Evolutionary conservation across 2,113 vertebrate species (phyloP).

Genomic region (Cebus imitator): DNA sequence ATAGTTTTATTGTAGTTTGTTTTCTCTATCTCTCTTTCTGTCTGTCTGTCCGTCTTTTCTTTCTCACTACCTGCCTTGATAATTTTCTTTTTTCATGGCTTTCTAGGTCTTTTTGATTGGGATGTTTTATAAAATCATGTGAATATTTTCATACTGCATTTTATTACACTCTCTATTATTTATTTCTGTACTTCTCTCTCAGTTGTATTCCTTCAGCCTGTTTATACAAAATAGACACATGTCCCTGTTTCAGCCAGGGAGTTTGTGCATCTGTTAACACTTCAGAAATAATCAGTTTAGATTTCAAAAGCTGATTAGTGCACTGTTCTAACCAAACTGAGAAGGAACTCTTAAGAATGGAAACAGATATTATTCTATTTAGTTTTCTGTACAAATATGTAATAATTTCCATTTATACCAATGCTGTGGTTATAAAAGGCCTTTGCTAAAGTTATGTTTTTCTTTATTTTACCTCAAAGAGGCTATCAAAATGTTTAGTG

Average conservation of each 20-base stretch:
- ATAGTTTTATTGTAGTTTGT: background rate
- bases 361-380: constrained; percentile 79
- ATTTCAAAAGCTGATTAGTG: constrained; percentile 85
- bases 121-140: background rate
- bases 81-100: background rate
- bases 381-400: constrained; percentile 61
- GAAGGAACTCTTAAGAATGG: constrained; percentile 77
- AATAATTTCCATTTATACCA: constrained; percentile 47
- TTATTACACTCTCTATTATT: background rate
- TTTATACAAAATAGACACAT: constrained; percentile 75
- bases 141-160: background rate
- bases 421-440: constrained; percentile 53
- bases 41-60: background rate
- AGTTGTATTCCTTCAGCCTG: constrained; percentile 70
- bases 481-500: constrained; percentile 75
- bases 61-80: background rate
- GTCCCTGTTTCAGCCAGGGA: constrained; percentile 77
- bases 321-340: constrained; percentile 80
- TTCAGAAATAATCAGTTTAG: constrained; percentile 87
- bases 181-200: constrained; percentile 47
- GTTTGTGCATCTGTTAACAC: constrained; percentile 82
- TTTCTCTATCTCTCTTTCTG: background rate
- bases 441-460: constrained; percentile 55
- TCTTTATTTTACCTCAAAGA: constrained; percentile 62
- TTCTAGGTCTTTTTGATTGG: background rate